Percentiles rank a stretch among this genome's conserved stretches.
phyloP scores from a whole-genome alignment of 2,797 vertebrate species.

The Lutjanus campechanus region DNA sequence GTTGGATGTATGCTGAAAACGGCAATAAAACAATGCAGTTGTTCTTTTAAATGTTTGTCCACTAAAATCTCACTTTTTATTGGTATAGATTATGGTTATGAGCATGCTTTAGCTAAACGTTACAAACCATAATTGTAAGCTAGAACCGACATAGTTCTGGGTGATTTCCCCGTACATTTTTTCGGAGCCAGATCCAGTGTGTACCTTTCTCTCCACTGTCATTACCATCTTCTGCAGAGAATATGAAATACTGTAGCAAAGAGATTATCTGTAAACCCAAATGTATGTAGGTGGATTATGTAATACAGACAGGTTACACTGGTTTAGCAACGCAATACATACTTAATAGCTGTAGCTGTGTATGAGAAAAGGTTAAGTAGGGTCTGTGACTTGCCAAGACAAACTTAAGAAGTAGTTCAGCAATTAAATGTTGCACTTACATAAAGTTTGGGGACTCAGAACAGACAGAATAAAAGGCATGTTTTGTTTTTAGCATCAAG shows the following conservation, averaged over 20 bases:
- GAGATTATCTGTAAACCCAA: background rate
- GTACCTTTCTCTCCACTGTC: background rate
- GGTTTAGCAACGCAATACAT: background rate
- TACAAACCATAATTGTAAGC: background rate
- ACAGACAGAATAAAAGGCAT: too few relatives aligned
- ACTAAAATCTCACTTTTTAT: conserved; percentile 2
- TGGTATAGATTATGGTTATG: background rate
- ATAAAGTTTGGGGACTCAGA: too few relatives aligned
- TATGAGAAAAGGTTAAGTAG: background rate
- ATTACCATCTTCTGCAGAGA: background rate
- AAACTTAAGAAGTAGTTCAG: background rate
- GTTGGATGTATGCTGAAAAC: too few relatives aligned
- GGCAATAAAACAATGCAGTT: conserved; percentile 86
- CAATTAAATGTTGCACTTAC: background rate
- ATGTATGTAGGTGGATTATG: background rate
- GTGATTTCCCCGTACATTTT: background rate
- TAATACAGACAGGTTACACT: background rate
- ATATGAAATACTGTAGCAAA: background rate
- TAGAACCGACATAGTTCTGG: background rate
- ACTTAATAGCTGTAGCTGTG: background rate
- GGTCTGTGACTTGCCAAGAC: background rate
- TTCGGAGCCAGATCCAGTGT: background rate
- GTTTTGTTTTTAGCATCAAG: too few relatives aligned
- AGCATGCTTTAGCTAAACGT: background rate
- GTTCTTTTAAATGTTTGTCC: conserved; percentile 29